phyloP scores from a whole-genome alignment of 2,888 invertebrate species.

The Idaea aversata region DNA sequence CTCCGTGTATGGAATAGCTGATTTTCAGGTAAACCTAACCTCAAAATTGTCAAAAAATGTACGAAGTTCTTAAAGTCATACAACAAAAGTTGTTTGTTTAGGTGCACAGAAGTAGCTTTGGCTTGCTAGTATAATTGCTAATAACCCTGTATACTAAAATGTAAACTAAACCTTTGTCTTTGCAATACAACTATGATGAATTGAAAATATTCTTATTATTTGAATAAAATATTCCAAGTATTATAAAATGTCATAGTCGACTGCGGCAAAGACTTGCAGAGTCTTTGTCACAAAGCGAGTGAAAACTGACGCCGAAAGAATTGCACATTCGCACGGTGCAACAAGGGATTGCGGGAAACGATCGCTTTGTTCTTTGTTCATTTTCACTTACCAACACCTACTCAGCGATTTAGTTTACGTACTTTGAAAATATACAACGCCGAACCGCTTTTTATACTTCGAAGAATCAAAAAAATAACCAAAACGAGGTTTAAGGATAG shows the following conservation, averaged over 20 bases:
- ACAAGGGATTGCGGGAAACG: conserved; percentile 16
- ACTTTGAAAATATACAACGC: neutral
- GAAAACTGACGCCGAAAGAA: conserved; percentile 42
- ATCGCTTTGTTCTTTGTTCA: conserved; percentile 31
- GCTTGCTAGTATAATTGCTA: too few relatives aligned
- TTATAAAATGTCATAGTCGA: conserved; percentile 10
- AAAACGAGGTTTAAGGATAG: too few relatives aligned
- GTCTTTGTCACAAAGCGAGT: conserved; percentile 44
- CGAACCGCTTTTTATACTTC: too few relatives aligned
- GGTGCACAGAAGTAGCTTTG: too few relatives aligned
- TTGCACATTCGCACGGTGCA: conserved; percentile 24
- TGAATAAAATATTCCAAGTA: conserved; percentile 2
- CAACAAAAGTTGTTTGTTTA: too few relatives aligned
- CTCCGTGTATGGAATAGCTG: too few relatives aligned
- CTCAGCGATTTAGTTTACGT: neutral
- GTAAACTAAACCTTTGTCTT: conserved; percentile 1
- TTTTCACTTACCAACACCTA: conserved; percentile 12
- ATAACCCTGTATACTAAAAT: too few relatives aligned
- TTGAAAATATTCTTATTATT: neutral
- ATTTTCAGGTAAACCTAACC: too few relatives aligned
- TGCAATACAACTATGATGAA: conserved; percentile 5
- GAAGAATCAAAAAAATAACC: too few relatives aligned
- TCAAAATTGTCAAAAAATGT: too few relatives aligned
- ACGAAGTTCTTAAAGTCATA: too few relatives aligned
- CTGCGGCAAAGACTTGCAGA: conserved; percentile 7